Base-by-base conservation (phyloP, 2,113 vertebrate genomes). In the Pseudorasbora parva region DNA sequence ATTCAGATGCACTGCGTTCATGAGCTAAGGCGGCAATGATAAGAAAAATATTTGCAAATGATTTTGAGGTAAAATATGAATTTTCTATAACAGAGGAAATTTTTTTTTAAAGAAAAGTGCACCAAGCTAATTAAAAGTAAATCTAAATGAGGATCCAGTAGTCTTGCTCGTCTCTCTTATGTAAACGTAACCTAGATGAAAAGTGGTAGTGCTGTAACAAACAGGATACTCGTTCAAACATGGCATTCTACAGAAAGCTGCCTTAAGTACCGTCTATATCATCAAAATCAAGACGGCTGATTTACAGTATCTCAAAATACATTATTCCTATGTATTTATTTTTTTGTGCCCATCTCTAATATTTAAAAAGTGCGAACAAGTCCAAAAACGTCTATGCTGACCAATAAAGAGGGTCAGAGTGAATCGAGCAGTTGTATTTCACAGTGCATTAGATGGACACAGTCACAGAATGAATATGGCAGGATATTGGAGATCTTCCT, bases 121-220 rank as follows among this genome's bases (percentile, higher is more conserved):
- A 12, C 57, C 43, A 68, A 19, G 6, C 64, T 45, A 75, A 49
- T 14, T n/a, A 54, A 43, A 80, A 81, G 14, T 10, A 12, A 68
- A 21, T 21, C 56, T 56, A 78, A 14, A 43, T 51, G 8, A 9
- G 79, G 14, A 76, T 47, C 51, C 64, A 25, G 74, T 71, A 60
- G 49, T 83, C 75, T 82, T 45, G 45, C 49, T 47, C 41, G 5
- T 79, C 37, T 81, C 30, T 23, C 69, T 25, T 33, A 72, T 78
- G 62, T 76, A 89, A 89, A 87, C 81, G 64, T 49, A 82, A 79
- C 56, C 47, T 21, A 71, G 25, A 80, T 21, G 49, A 84, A 49
- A 81, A 77, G 14, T 21, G 51, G 25, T n/a, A 78, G 68, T 9
- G 41, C 59, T 68, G 62, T 51, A 82, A 64, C 76, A 62, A 71